Conservation (phyloP, 2,113 vertebrate genomes). For the Toxotes jaculatrix region DNA sequence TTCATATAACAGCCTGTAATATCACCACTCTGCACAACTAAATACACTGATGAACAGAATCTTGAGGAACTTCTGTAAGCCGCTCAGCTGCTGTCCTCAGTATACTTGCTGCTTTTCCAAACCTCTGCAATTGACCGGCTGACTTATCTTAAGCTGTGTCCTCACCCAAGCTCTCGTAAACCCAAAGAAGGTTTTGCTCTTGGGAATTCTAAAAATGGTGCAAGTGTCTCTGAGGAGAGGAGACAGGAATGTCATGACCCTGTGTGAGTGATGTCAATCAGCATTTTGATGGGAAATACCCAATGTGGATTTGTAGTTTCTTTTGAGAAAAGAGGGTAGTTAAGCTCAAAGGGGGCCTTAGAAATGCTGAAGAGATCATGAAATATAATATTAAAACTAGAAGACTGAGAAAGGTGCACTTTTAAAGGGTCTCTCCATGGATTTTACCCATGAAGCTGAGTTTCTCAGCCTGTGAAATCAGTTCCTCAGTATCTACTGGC, state of each 20-base stretch:
- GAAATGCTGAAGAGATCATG: not conserved
- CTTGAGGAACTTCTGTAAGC: constrained; percentile 58
- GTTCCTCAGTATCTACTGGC: not conserved
- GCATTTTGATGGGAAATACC: constrained; percentile 63
- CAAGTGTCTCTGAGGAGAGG: constrained; percentile 63
- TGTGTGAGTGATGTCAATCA: constrained; percentile 76
- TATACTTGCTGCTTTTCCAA: constrained; percentile 51
- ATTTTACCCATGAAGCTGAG: not conserved
- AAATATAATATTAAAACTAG: not conserved
- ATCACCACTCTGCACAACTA: constrained; percentile 33
- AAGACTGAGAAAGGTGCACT: not conserved
- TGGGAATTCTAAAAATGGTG: constrained; percentile 78
- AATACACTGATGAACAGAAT: constrained; percentile 36
- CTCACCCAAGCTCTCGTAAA: constrained; percentile 60
- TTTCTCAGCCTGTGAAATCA: not conserved
- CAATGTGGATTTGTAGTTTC: constrained; percentile 51
- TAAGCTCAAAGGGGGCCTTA: constrained; percentile 35
- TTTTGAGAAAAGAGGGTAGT: constrained; percentile 43
- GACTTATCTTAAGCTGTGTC: constrained; percentile 69
- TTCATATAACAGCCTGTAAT: constrained; percentile 45
- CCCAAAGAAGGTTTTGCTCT: constrained; percentile 58
- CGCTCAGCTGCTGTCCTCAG: constrained; percentile 55
- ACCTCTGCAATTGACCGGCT: constrained; percentile 48
- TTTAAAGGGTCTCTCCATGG: not conserved
- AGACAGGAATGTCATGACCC: constrained; percentile 78